Base-by-base conservation (phyloP, 2,888 invertebrate species). In the Stenurella melanura region DNA sequence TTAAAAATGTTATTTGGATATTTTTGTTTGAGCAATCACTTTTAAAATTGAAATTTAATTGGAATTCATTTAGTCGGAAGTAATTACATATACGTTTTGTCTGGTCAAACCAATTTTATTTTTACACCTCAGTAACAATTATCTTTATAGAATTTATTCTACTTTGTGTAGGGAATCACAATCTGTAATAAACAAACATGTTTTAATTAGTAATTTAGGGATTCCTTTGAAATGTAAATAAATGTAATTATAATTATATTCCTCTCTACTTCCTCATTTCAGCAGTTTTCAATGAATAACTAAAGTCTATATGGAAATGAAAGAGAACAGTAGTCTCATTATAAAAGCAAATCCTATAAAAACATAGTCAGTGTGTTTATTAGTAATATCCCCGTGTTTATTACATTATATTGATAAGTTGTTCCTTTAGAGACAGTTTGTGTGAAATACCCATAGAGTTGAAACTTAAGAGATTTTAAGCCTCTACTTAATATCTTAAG, bases 41-140 rank as follows among this genome's bases (percentile, higher is more conserved):
- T 67, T 56, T 50, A 15, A 67, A 67, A 67, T 67, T 67, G 67
- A 67, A 67, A 54, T 67, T 67, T 56, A 67, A 67, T 67, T 67
- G 12, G 17, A 30, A 56, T 1, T 56, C 67, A 26, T 67, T 54
- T 26, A 54, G 21, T 17, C 1, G 67, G 67, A 67, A 67, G 67
- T 54, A 67, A 67, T 67, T 18, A 18, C 64, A 38, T 6, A 64
- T 64, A 26, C 21, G 67, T 15, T 67, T 21, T n/a, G 67, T 26
- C 15, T n/a, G n/a, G 54, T n/a, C 11, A 15, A 42, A 21, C 64
- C 15, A 19, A 42, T 64, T 42, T 42, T 30, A 42, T 15, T 42
- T 38, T 38, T 64, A 64, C 64, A 21, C 18, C 15, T n/a, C 42
- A 21, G 18, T 64, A 42, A 38, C 38, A 38, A 64, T 64, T 38